Base-by-base conservation (phyloP, 1,140 invertebrate species). In the Plodia interpunctella region DNA sequence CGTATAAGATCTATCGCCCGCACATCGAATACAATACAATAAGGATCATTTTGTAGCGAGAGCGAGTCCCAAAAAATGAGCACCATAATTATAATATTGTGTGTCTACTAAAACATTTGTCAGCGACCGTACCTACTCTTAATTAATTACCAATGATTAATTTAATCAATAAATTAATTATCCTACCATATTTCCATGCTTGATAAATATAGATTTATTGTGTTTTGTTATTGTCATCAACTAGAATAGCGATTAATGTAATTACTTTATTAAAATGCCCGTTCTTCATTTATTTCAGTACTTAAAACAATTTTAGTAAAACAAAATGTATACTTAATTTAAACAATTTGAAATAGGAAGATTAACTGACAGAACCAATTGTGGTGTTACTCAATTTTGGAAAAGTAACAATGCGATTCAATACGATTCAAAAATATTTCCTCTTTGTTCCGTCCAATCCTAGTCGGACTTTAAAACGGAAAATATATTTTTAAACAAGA, bases 401-500 rank as follows among this genome's bases (percentile, higher is more conserved):
- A 44, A 44, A 15, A 44, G 5, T 15, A 44, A 32, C 30, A 32
- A 32, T 10, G 10, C 11, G 10, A 9, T 32, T 9, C 30, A 11
- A 10, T 32, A 32, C 1, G 10, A 6, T 32, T 44, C 10, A 15
- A 17, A 44, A 44, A 44, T 44, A 17, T 44, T 44, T 44, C 13
- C 38, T 13, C 38, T 38, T 38, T 44, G 38, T 44, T 44, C 13
- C 15, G 1, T 44, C 13, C 38, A 44, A 44, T 15, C 15, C 13
- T 15, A 15, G 38, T 6, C 11, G 8, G 13, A 15, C n/a, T 44
- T 44, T 44, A 44, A 44, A 44, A 44, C 38, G 2, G 38, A 65
- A 56, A 68, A 55, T 63, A 63, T 60, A 70, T 73, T 68, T 56
- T 54, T 32, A 53, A 38, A 66, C 56, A 52, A 70, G 67, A 73